Evolutionary conservation across 1,140 invertebrate genomes (phyloP), one percentile per base, ranked within the genome.

Genomic region (Palaemon carinicauda): DNA sequence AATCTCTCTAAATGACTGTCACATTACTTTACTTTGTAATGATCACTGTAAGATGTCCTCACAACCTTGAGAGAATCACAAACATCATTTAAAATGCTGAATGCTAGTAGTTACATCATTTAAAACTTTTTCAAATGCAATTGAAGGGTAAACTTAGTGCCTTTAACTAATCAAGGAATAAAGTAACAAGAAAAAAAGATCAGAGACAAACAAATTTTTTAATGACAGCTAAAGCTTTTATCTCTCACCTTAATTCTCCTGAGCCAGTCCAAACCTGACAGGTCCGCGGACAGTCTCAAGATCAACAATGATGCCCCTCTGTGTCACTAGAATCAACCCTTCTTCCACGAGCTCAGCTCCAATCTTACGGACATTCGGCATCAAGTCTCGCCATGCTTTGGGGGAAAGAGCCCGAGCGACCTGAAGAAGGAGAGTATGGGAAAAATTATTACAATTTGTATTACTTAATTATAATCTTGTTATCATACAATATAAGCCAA

Each of bases 351-450:
- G 77, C 60, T 80, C 75, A n/a, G 83, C 52, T 17, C 83, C 83
- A 86, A 86, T 71, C 75, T 86, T 86, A 33, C 83, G 54, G 19
- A 86, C 83, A n/a, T 74, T 41, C 73, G 83, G 83, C 83, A 86
- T 80, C 52, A 86, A 80, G 21, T 86, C 83, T 31, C 83, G 50
- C 83, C 83, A 86, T 15, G 83, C 75, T 31, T 80, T 86, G 12
- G 83, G 83, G 17, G 83, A 86, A 15, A 86, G 83, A 21, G 74
- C 83, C n/a, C 83, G 56, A 53, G 83, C 83, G 33, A 86, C 83
- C 82, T 85, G 56, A 19, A 79, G 65, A 85, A 69, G 9, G 60
- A 69, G n/a, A n/a, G n/a, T n/a, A n/a, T n/a, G n/a, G n/a, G n/a
- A n/a, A n/a, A n/a, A n/a, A n/a, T n/a, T n/a, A n/a, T n/a, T n/a